Evolutionary conservation across 1,140 invertebrate genomes (phyloP), one percentile per base, ranked within the genome.

Genomic region (Cydia strobilella): DNA sequence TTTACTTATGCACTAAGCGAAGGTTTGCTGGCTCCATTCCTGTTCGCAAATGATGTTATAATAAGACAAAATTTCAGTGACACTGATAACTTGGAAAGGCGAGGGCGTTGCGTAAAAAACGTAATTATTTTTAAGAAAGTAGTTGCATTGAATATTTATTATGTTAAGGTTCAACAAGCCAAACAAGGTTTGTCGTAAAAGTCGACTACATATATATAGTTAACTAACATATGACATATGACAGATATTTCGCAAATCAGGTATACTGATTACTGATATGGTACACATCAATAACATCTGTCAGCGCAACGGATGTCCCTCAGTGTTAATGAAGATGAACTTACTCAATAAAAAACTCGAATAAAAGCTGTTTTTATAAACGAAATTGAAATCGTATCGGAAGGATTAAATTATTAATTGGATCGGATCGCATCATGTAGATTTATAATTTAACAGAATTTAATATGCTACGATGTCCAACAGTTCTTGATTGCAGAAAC

Each of bases 371-470:
- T 84, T 84, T 80, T 78, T 78, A 81, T 80, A 82, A 83, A 78
- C 80, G 84, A 85, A 89, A 89, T 88, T 88, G 84, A 87, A 86
- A 88, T 82, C 83, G 83, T 79, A 73, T 72, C 74, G 77, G 74
- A 79, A 75, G 86, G 86, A 89, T 89, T 88, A 86, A 35, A 88
- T 89, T 84, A 84, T 88, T 87, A 89, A 90, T 89, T 90, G 85
- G 84, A 88, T 86, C 82, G 84, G 84, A 89, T 86, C 82, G 85
- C 83, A 88, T 76, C 83, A 83, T 80, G 81, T 79, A 82, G 71
- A 85, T 85, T 82, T 86, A 84, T 86, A 79, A 83, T 84, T 85
- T 80, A 80, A 82, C 78, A 74, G 78, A 80, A 83, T 84, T 86
- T 81, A 79, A 84, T 84, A 81, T 66, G 75, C 74, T 76, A 74